phyloP scores from a whole-genome alignment of 1,140 invertebrate species.

The Magallana angulata region DNA sequence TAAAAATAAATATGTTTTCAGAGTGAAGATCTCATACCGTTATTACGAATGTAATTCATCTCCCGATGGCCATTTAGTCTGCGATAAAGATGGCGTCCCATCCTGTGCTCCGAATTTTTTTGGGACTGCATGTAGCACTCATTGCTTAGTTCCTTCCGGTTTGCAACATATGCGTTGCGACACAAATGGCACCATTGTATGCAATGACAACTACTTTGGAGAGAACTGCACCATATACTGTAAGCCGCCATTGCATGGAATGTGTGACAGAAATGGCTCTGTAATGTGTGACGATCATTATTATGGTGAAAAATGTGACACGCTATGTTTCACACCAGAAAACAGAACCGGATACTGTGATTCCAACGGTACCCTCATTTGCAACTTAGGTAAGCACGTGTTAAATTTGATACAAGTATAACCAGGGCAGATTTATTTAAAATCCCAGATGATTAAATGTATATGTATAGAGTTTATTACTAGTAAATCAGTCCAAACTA shows the following conservation, averaged over 20 bases:
- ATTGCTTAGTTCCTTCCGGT: not conserved
- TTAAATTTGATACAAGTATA: not conserved
- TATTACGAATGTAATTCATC: constrained; percentile 20
- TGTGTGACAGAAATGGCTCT: not conserved
- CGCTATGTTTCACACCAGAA: constrained; percentile 1
- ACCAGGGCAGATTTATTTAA: no score
- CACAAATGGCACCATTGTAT: constrained; percentile 4
- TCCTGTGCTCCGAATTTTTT: constrained; percentile 33
- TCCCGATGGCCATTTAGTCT: not conserved
- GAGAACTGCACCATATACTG: constrained; percentile 12
- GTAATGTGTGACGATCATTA: not conserved
- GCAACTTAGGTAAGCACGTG: not conserved
- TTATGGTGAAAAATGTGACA: constrained; percentile 29
- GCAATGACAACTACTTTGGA: constrained; percentile 22
- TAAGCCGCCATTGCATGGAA: not conserved
- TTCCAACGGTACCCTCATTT: constrained; percentile 19
- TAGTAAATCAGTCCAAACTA: no score
- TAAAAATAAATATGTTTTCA: not conserved
- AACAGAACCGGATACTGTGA: constrained; percentile 10
- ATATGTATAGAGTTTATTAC: no score
- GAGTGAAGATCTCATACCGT: constrained; percentile 6
- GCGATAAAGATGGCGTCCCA: not conserved
- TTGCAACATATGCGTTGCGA: not conserved
- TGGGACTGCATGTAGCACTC: not conserved
- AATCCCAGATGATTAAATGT: no score